phyloP scores from a whole-genome alignment of 1,140 invertebrate genomes.

The Cydia strobilella region DNA sequence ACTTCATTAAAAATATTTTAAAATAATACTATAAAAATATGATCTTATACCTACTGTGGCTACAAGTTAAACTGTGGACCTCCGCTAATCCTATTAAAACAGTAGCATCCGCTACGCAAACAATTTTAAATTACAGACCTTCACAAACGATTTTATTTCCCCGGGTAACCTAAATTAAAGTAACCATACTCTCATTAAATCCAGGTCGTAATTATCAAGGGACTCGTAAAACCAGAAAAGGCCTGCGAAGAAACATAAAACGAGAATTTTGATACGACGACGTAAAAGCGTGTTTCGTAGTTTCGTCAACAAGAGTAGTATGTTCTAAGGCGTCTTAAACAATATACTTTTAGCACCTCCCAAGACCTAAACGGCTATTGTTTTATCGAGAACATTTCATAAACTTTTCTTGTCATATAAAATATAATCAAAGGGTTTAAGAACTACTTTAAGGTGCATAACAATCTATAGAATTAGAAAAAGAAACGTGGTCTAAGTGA shows the following conservation, averaged over 20 bases:
- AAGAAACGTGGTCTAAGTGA: too few species aligned
- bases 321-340: background rate
- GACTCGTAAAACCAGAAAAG: constrained; percentile 17
- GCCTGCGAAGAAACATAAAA: background rate
- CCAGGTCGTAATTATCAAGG: constrained; percentile 1
- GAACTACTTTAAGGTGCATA: too few species aligned
- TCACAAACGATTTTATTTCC: constrained; percentile 1
- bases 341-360: background rate
- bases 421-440: too few species aligned
- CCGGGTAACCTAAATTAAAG: background rate
- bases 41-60: background rate
- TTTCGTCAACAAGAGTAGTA: constrained; percentile 4
- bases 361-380: background rate
- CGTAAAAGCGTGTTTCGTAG: constrained; percentile 1
- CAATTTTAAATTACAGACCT: constrained; percentile 11
- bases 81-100: constrained; percentile 1
- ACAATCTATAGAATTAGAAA: too few species aligned
- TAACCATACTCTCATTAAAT: background rate
- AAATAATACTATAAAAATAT: background rate
- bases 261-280: constrained; percentile 24
- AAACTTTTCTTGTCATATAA: background rate
- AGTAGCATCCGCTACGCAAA: background rate
- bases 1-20: background rate
- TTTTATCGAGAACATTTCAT: background rate
- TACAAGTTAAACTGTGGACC: background rate